These are phyloP conservation scores for Micromys minutus DNA, from an alignment of 2,113 vertebrate genomes.

Conservation along the genomic window DNA sequence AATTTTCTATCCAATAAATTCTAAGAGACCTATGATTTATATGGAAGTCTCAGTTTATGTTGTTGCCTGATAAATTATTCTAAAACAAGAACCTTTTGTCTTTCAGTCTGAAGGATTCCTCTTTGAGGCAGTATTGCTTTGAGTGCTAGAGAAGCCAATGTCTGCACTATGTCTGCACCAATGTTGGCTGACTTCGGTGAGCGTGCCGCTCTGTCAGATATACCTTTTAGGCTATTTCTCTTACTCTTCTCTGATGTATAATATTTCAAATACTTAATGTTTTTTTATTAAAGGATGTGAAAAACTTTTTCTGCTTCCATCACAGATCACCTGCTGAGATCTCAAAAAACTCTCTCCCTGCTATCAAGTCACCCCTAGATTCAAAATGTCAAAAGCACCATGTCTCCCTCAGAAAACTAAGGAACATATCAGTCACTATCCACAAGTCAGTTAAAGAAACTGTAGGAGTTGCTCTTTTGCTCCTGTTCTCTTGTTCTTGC, in stretches of 20 bases:
- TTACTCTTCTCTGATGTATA: neutral
- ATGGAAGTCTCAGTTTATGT: neutral
- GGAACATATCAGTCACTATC: neutral
- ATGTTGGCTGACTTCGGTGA: neutral
- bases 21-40: neutral
- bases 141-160: neutral
- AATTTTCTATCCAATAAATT: neutral
- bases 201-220: neutral
- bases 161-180: neutral
- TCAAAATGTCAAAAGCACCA: rapidly evolving
- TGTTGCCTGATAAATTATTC: neutral
- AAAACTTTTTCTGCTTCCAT: neutral
- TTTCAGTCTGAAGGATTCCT: neutral
- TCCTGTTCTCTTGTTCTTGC: too few species aligned
- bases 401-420: neutral
- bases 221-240: neutral
- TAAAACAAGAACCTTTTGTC: neutral
- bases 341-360: neutral
- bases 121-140: neutral
- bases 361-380: neutral
- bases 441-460: neutral
- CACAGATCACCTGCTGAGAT: neutral
- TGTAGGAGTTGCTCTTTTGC: too few species aligned
- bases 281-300: neutral
- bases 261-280: neutral